Base-by-base conservation (phyloP, 1,140 invertebrate species). In the Drosophila repleta region DNA sequence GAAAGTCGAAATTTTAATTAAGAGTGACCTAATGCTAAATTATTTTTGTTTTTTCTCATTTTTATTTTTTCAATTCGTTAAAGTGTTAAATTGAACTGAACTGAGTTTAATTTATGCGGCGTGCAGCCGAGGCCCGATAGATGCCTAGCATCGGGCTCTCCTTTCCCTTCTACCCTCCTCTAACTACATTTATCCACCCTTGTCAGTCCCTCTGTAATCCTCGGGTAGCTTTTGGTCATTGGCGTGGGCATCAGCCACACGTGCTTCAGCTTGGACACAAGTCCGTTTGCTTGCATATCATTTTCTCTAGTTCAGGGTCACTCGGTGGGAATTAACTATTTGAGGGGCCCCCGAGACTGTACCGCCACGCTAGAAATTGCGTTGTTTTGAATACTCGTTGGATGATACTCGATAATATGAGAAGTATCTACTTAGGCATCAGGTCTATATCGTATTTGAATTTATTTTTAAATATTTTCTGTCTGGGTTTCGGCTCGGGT, bases 1-100 rank as follows among this genome's bases (percentile, higher is more conserved):
- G 46, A 60, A 26, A 43, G 20, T 39, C 15, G 21, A 10, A 4
- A 24, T 68, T 80, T 53, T 61, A 84, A 70, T 76, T 80, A 74
- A 60, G 51, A 66, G 51, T 57, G 67, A 85, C 60, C 62, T 41
- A 58, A 58, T 66, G 64, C n/a, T 46, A 55, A 64, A 51, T 61
- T 57, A 41, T 8, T 21, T 39, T 45, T 29, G 13, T 39, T 62
- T 39, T 29, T n/a, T n/a, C n/a, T n/a, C n/a, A 41, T 8, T 21
- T 39, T 45, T 29, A 7, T 39, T 62, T 39, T 29, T 55, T 3
- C 13, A 8, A 26, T n/a, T 15, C 6, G 21, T 18, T 43, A 17
- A 43, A 43, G 39, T 8, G 39, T 17, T 51, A 10, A 26, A 15
- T 26, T 26, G 17, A 52, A 29, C 10, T 52, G 26, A 17, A 10